Conservation (phyloP, 2,113 vertebrate genomes). For the Tachycineta bicolor region DNA sequence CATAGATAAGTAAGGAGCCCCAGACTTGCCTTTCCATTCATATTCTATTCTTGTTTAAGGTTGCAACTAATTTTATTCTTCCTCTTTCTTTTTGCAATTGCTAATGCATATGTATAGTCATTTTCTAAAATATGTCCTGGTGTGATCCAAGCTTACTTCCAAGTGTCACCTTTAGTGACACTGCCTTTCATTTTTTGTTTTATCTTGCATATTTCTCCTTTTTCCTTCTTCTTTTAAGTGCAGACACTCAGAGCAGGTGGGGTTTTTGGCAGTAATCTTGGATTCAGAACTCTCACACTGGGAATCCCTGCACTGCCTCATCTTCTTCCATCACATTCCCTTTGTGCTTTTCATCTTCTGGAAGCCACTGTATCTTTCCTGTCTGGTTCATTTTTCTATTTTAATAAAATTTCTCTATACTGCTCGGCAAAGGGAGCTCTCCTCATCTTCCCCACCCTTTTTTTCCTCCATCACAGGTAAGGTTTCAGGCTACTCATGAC, state of each 20-base stretch:
- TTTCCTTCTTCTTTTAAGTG: neutral
- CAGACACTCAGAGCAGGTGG: neutral
- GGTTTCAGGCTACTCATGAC: neutral
- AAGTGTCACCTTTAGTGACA: neutral
- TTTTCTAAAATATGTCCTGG: neutral
- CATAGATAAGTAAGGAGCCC: neutral
- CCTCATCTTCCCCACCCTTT: neutral
- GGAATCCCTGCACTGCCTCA: neutral
- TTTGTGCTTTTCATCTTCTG: neutral
- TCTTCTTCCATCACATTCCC: neutral
- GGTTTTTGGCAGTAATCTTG: neutral
- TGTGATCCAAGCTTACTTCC: neutral
- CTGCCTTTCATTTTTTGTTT: neutral
- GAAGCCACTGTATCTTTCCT: neutral
- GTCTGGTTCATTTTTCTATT: neutral
- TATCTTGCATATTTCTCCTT: neutral
- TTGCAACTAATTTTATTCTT: neutral
- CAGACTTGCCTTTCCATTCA: neutral
- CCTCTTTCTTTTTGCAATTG: neutral
- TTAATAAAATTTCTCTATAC: neutral
- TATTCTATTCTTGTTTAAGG: neutral
- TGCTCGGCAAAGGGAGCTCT: neutral
- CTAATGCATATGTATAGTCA: neutral
- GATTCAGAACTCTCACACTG: neutral
- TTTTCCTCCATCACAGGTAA: neutral